Percentiles rank a stretch among this genome's conserved stretches.
Conservation (phyloP, 2,888 invertebrate species). For the Ceraclea dissimilis region DNA sequence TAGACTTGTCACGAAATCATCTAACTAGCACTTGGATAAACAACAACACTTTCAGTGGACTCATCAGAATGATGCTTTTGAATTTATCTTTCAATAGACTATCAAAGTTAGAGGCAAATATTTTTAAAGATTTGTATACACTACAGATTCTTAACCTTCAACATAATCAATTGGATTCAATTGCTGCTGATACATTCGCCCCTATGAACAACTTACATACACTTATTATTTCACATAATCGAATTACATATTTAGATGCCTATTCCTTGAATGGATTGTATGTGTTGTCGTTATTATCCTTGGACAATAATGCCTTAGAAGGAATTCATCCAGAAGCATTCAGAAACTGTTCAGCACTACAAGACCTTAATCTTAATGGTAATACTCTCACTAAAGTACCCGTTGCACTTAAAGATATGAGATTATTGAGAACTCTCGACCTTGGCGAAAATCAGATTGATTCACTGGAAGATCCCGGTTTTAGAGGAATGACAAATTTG, state of each 20-base stretch:
- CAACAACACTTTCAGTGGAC: slow-evolving; percentile 75
- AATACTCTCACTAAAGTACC: slow-evolving; percentile 78
- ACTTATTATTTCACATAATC: slow-evolving; percentile 77
- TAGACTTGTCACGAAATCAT: slow-evolving; percentile 81
- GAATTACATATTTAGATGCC: slow-evolving; percentile 75
- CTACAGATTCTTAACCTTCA: slow-evolving; percentile 80
- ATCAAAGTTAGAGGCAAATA: slow-evolving; percentile 70
- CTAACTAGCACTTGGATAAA: slow-evolving; percentile 83
- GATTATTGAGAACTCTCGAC: slow-evolving; percentile 78
- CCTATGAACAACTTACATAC: slow-evolving; percentile 91
- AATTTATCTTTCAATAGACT: slow-evolving; percentile 82
- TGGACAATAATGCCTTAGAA: slow-evolving; percentile 79
- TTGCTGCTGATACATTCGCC: slow-evolving; percentile 81
- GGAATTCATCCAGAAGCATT: slow-evolving; percentile 83
- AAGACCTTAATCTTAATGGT: slow-evolving; percentile 84
- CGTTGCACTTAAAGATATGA: slow-evolving; percentile 75
- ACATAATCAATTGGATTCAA: slow-evolving; percentile 73
- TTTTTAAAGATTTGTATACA: slow-evolving; percentile 80
- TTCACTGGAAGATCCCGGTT: slow-evolving; percentile 71
- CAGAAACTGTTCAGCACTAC: slow-evolving; percentile 81
- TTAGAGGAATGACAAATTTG: slow-evolving; percentile 76
- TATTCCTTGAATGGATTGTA: slow-evolving; percentile 83
- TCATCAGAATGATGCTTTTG: slow-evolving; percentile 79
- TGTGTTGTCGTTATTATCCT: slow-evolving; percentile 73
- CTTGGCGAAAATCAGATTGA: slow-evolving; percentile 86